Evolutionary conservation across 2,797 vertebrate genomes (phyloP), one percentile per base, ranked within the genome.

Genomic region (Zenarchopterus dispar): DNA sequence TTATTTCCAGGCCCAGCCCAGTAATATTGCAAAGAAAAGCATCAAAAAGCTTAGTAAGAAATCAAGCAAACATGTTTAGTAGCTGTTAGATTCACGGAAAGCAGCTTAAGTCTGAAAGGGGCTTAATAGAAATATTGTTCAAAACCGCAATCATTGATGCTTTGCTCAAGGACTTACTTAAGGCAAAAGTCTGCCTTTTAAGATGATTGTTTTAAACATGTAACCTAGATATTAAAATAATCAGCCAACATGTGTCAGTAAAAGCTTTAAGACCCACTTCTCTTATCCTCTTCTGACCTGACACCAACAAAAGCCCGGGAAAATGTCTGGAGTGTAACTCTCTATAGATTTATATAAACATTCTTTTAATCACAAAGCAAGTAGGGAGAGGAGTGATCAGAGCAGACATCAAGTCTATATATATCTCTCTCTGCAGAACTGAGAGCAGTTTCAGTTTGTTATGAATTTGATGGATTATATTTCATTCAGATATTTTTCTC

Each of bases 221-320:
- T 23, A 41, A 46, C 55, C 2, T 45, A 9, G n/a, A 45, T 28
- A 17, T 41, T 44, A 28, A 28, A 45, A 48, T 8, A 15, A 23
- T 48, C 49, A 49, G 41, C 57, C 10, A 50, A 24, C 33, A 16
- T 54, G 43, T 31, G 41, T 28, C 5, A 46, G 22, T 10, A 17
- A 46, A 43, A 45, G 56, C 31, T 47, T 67, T 41, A 17, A 65
- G 50, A 6, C 15, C 42, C 22, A 31, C 48, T 39, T 36, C 55
- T 36, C 67, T 70, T 51, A 57, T 26, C 50, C 45, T 39, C n/a
- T 13, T 8, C 36, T 58, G 57, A 70, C 36, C 51, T 19, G 18
- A 23, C 9, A 8, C 43, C 5, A 21, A 26, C 3, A n/a, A 19
- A 43, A 55, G 22, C 2, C 4, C 42, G 31, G 11, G 10, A 10